Base-by-base conservation (phyloP, 1,140 invertebrate genomes). In the Brachionus rubens region DNA sequence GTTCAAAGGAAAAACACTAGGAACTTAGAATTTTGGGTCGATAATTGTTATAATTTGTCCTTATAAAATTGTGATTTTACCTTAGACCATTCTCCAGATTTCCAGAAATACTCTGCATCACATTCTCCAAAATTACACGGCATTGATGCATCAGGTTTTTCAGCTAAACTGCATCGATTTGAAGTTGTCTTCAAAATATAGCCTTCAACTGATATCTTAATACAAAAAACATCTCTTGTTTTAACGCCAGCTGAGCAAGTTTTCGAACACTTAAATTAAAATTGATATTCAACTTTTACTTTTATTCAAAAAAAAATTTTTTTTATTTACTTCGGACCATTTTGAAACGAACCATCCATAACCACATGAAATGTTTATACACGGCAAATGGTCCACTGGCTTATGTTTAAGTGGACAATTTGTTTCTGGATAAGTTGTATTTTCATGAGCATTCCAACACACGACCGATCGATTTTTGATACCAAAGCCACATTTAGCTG, bases 311-410 rank as follows among this genome's bases (percentile, higher is more conserved):
- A 28, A 50, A 9, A 1, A 36, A 26, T 26, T 28, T 62, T 9
- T 5, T 14, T 41, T 14, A 46, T 36, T 72, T 54, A 72, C 68
- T 24, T n/a, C 10, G 40, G 46, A 54, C 68, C 68, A 72, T 50
- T 72, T 36, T 30, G 68, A 72, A 48, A 54, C 68, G 28, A 72
- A 50, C 68, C 68, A 72, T 48, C 68, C 68, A 54, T 50, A 48
- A 5, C 50, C 68, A 50, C 68, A 72, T 16, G 46, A 50, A 6
- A 36, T 72, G 19, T 50, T 72, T 14, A 72, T 21, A 30, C 68
- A 72, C 21, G 68, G 68, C 50, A 50, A 50, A 50, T 5, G 28
- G 14, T 48, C 43, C 6, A 72, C 50, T n/a, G 68, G 68, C 24
- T 50, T 72, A 50, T 48, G 9, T 41, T 14, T 48, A 10, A 50